Conservation (phyloP, 1,140 invertebrate species). For the Panonychus citri region DNA sequence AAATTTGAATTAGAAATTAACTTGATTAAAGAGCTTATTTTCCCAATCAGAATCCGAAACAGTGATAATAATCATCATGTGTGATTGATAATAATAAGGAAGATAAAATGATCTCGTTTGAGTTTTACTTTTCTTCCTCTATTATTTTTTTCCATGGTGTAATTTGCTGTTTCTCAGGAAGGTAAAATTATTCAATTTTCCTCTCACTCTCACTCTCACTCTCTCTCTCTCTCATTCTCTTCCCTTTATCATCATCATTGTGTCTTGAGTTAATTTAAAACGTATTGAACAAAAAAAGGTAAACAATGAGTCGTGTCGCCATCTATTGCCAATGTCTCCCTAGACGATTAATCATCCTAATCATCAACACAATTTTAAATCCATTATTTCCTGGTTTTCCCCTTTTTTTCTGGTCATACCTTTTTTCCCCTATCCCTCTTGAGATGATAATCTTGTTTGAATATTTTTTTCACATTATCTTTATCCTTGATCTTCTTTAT, state of each 20-base stretch:
- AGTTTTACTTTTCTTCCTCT: neutral
- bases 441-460: too few species aligned
- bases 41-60: neutral
- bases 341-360: neutral
- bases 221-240: neutral
- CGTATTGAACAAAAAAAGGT: neutral
- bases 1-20: too few species aligned
- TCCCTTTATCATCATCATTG: neutral
- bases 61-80: neutral
- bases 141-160: neutral
- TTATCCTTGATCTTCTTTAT: too few species aligned
- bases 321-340: neutral
- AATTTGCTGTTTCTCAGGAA: neutral
- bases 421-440: too few species aligned
- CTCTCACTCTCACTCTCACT: neutral
- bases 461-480: too few species aligned
- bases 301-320: neutral
- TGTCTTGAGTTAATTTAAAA: neutral
- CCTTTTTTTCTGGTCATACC: neutral
- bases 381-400: neutral
- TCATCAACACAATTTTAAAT: neutral
- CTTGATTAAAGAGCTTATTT: too few species aligned
- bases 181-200: neutral
- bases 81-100: neutral
- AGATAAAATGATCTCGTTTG: neutral